A percentile compares a stretch with the other conserved stretches of the same genome.
These are phyloP conservation scores for Drosophila bocki DNA, from an alignment of 1,140 invertebrate genomes.

Conservation along the genomic window DNA sequence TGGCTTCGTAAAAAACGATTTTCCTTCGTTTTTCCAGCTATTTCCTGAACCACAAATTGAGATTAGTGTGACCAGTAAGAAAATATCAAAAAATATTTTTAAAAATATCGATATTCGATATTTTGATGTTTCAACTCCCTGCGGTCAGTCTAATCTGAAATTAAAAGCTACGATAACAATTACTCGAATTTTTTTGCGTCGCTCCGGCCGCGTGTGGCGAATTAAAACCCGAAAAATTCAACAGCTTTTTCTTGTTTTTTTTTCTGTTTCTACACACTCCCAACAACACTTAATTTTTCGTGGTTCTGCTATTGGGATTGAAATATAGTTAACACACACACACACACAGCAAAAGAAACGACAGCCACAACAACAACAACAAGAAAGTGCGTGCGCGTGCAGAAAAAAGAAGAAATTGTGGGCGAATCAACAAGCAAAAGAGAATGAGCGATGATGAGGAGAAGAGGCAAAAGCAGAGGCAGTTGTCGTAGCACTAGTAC, in stretches of 20 bases:
- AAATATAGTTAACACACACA: conserved; percentile 24
- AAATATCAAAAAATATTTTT: no score
- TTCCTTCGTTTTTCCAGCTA: no score
- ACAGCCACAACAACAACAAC: conserved; percentile 26
- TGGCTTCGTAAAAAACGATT: no score
- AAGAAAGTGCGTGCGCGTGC: conserved; percentile 42
- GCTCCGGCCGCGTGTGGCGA: conserved; percentile 15
- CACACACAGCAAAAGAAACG: conserved; percentile 6
- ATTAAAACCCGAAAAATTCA: conserved; percentile 20
- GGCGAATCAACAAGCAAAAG: conserved; percentile 58
- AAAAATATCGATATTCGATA: no score
- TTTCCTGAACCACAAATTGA: no score
- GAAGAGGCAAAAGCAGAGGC: conserved; percentile 53
- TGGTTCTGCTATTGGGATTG: conserved; percentile 3
- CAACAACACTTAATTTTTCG: conserved; percentile 11
- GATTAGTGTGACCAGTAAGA: no score
- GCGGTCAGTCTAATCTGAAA: no score
- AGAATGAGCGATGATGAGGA: conserved; percentile 62
- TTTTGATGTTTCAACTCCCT: no score
- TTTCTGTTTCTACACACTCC: conserved; percentile 17
- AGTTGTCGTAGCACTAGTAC: conserved; percentile 50
- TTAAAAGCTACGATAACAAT: no score
- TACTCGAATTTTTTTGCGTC: conserved; percentile 21
- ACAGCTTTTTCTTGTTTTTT: conserved; percentile 43
- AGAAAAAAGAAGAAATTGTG: conserved; percentile 34